Percentiles rank a stretch among this genome's conserved stretches.
Conservation (phyloP, 2,888 invertebrate genomes). For the Scrobipalpa atriplicella region DNA sequence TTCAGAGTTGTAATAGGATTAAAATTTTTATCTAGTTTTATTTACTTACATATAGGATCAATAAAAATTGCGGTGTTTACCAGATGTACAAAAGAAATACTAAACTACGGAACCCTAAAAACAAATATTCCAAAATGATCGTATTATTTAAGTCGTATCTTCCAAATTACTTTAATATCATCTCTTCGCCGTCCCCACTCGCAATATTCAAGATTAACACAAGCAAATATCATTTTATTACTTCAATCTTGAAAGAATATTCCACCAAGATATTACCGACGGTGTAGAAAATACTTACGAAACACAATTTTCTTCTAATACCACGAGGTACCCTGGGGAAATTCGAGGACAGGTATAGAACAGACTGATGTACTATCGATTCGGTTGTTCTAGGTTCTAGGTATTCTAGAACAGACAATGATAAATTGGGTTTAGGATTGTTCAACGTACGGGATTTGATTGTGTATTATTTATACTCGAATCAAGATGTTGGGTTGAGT, state of each 20-base stretch:
- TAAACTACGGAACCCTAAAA: background rate
- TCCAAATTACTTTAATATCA: background rate
- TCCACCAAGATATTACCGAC: background rate
- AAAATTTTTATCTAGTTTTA: too few relatives aligned
- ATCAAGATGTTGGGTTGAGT: background rate
- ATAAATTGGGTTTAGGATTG: constrained; percentile 8
- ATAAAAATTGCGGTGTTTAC: too few relatives aligned
- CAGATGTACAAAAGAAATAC: too few relatives aligned
- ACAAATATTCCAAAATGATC: background rate
- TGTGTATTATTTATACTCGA: background rate
- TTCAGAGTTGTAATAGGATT: too few relatives aligned
- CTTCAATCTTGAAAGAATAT: constrained; percentile 21
- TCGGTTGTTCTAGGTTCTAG: constrained; percentile 21
- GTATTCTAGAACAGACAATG: constrained; percentile 20
- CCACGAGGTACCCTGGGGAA: constrained; percentile 17
- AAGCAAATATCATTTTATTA: constrained; percentile 16
- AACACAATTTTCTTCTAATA: constrained; percentile 27
- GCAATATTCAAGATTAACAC: constrained; percentile 8
- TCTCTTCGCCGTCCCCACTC: background rate
- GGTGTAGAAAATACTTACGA: constrained; percentile 22
- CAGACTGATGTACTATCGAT: constrained; percentile 22
- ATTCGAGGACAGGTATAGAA: constrained; percentile 22
- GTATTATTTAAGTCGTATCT: background rate
- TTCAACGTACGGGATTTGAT: constrained; percentile 1
- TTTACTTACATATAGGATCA: too few relatives aligned